These are phyloP conservation scores for Phocoena phocoena DNA, from an alignment of 2,113 vertebrate genomes.

Conservation along the genomic window DNA sequence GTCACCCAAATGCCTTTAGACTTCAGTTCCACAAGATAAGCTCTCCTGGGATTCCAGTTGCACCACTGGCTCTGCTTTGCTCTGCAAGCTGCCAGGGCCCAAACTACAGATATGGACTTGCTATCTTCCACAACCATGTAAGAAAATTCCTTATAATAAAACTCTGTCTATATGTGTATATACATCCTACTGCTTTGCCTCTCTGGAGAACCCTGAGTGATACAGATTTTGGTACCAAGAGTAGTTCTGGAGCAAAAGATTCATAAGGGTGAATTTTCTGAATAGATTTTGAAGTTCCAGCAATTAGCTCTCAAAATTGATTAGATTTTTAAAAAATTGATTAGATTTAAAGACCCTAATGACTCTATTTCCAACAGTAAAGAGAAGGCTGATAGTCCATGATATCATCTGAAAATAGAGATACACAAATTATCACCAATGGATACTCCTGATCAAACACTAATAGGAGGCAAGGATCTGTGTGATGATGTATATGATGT, in stretches of 20 bases:
- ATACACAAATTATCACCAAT: not conserved
- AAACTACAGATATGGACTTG: not conserved
- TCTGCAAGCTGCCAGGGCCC: not conserved
- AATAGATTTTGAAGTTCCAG: not conserved
- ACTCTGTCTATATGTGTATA: not conserved
- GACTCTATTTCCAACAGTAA: not conserved
- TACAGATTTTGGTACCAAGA: not conserved
- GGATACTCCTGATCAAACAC: not conserved
- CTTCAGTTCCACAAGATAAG: fast-evolving
- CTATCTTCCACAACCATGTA: too few relatives aligned
- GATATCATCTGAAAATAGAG: not conserved
- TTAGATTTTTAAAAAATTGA: not conserved
- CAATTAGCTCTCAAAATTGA: not conserved
- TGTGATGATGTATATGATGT: not conserved
- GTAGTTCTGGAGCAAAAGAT: not conserved
- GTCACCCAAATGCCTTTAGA: too few relatives aligned
- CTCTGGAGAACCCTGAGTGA: not conserved
- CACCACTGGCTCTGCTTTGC: too few relatives aligned
- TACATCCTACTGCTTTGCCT: not conserved
- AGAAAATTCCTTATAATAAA: not conserved
- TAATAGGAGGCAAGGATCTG: not conserved
- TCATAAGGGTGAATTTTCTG: not conserved
- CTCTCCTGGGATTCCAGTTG: not conserved
- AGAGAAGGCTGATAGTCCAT: too few relatives aligned
- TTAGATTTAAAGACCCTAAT: not conserved